A percentile compares a stretch with the other conserved stretches of the same genome.
Conservation (phyloP, 2,797 vertebrate genomes). For the Phaenicophaeus curvirostris region DNA sequence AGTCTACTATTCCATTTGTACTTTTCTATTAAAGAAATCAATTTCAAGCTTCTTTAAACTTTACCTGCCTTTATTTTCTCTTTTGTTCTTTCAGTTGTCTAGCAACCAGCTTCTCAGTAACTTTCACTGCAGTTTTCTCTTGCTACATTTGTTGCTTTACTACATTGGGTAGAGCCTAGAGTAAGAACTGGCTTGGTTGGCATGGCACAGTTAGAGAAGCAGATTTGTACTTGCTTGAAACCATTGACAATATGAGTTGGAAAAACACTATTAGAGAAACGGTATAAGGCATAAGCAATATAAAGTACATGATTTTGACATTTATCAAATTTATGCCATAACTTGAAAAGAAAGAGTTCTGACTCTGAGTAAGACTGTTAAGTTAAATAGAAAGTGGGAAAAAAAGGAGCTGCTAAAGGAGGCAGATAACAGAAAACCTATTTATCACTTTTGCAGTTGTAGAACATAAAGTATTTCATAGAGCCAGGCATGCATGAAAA, state of each 20-base stretch:
- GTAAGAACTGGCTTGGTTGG: background rate
- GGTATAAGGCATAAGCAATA: background rate
- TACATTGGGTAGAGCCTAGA: background rate
- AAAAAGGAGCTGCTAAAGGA: background rate
- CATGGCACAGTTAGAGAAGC: background rate
- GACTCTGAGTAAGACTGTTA: background rate
- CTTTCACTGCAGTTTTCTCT: background rate
- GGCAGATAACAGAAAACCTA: background rate
- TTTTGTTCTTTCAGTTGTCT: constrained; percentile 11
- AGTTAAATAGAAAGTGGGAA: background rate
- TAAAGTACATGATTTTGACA: background rate
- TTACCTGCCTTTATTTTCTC: background rate
- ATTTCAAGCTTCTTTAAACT: background rate
- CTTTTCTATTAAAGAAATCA: background rate
- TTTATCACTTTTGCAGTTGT: background rate
- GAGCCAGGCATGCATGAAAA: background rate
- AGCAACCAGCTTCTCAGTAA: background rate
- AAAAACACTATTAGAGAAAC: background rate
- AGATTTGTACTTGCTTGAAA: background rate
- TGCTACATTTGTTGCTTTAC: background rate
- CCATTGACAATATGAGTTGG: background rate
- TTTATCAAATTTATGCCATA: background rate
- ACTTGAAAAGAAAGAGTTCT: background rate
- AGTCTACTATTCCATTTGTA: background rate
- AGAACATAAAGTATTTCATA: background rate